phyloP scores from a whole-genome alignment of 2,113 vertebrate genomes.

The Cryptomyrus ogoouensis region DNA sequence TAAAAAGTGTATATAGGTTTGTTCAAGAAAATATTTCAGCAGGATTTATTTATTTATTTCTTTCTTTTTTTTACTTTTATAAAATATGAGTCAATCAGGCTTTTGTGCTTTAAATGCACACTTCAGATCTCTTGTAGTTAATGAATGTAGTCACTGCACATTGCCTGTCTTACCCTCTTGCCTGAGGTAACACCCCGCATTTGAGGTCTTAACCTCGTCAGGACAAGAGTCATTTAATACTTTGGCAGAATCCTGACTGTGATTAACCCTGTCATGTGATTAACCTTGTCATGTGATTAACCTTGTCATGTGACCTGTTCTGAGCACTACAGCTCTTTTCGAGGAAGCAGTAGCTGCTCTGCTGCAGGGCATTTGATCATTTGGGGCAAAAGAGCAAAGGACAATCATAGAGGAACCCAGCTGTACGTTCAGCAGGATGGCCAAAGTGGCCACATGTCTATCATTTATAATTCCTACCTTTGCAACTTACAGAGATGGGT shows the following conservation, averaged over 20 bases:
- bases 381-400: background rate
- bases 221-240: conserved; percentile 3
- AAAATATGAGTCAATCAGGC: background rate
- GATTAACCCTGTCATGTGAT: conserved; percentile 10
- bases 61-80: background rate
- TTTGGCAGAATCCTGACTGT: background rate
- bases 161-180: background rate
- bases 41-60: background rate
- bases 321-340: background rate
- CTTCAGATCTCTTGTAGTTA: background rate
- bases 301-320: background rate
- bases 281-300: conserved; percentile 12
- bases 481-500: background rate
- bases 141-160: background rate
- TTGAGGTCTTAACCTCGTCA: background rate
- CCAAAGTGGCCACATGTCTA: background rate
- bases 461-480: conserved; percentile 2
- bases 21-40: background rate
- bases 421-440: background rate
- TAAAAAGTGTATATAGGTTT: background rate
- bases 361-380: background rate
- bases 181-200: background rate
- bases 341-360: background rate
- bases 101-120: background rate
- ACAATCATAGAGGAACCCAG: background rate